Conservation (phyloP, 1,140 invertebrate genomes). For the Colletes latitarsis region DNA sequence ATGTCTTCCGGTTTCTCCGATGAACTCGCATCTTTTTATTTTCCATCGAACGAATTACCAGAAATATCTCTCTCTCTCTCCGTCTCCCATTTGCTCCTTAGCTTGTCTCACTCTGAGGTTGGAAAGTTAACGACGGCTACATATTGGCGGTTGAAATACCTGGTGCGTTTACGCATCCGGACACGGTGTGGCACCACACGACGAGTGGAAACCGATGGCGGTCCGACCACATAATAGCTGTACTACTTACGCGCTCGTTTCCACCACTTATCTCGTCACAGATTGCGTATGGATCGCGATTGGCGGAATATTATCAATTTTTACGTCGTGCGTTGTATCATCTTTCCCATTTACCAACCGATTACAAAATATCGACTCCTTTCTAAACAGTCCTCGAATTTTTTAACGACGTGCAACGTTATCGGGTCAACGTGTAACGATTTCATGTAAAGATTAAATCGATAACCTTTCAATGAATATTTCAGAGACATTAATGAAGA, state of each 20-base stretch:
- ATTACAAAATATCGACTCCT: constrained; percentile 23
- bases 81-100: too few relatives aligned
- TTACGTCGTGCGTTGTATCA: not conserved
- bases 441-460: too few relatives aligned
- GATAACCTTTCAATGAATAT: too few relatives aligned
- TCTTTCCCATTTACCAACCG: not conserved
- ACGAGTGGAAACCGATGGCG: constrained; percentile 14
- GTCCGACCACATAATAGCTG: constrained; percentile 42
- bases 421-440: too few relatives aligned
- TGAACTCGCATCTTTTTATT: constrained; percentile 15
- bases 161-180: constrained; percentile 28
- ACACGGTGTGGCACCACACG: constrained; percentile 65
- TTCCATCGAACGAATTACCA: not conserved
- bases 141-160: constrained; percentile 39
- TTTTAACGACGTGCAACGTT: too few relatives aligned
- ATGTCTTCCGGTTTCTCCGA: not conserved
- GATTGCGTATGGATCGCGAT: not conserved
- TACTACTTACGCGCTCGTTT: constrained; percentile 45
- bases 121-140: constrained; percentile 52
- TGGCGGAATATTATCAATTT: not conserved
- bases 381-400: constrained; percentile 15
- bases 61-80: not conserved
- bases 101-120: not conserved
- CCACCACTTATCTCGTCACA: not conserved
- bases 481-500: too few relatives aligned